Base-by-base conservation (phyloP, 2,888 invertebrate species). In the Xestia ashworthii region DNA sequence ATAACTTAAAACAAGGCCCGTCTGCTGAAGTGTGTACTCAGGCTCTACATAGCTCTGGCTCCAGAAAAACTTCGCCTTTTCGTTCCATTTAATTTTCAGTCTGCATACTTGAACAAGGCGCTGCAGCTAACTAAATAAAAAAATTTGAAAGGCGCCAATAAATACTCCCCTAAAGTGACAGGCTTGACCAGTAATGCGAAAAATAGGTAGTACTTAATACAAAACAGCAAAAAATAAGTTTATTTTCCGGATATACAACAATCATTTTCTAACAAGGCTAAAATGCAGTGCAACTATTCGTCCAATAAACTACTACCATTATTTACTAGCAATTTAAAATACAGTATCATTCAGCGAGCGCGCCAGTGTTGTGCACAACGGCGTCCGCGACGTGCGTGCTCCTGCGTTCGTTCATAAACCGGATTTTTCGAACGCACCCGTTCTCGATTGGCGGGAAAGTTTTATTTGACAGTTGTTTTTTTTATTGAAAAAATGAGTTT, bases 401-500 rank as follows among this genome's bases (percentile, higher is more conserved):
- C 73, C 64, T 89, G 87, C 86, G 86, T 82, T 86, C 73, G 50
- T 90, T 91, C 82, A 76, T 12, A 74, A 44, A 81, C 62, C 83
- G 87, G 84, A 75, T 87, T 87, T 90, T 89, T 88, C 89, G 90
- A 91, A 91, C 92, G 90, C 84, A 84, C 78, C 86, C 81, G 78
- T 89, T 81, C 74, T 38, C 71, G 69, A 83, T 95, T 92, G 91
- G 93, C 95, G 95, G 89, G 95, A 95, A 96, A 95, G 92, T 86
- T 83, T 83, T 84, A 82, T 82, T 87, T 83, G 84, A 83, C 76
- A 78, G 85, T 87, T 85, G 80, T 83, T 86, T 86, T 86, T 87
- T 85, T 60, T 70, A 83, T 83, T 85, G 67, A 44, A 85, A 93
- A 89, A 85, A 97, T 97, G 97, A 97, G 96, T 90, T 90, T 96